Base-by-base conservation (phyloP, 2,113 vertebrate species). In the Mola mola region DNA sequence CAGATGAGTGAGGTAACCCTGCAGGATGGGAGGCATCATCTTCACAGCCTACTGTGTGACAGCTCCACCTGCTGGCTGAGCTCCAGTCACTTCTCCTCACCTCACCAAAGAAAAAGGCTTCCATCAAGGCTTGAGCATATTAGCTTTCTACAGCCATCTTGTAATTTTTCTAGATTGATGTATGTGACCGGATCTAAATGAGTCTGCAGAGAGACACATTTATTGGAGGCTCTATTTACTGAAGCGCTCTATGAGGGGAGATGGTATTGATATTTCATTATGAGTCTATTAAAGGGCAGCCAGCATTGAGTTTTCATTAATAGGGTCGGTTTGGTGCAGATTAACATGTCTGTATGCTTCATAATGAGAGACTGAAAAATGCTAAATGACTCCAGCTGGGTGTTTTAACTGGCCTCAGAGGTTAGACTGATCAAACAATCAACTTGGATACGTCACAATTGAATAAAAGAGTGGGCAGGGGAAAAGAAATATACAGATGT, bases 201-300 rank as follows among this genome's bases (percentile, higher is more conserved):
- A 76, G 59, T 17, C 63, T 81, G 72, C 51, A 51, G 77, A 77
- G 77, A 65, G 48, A 59, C 67, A 55, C 62, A 57, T 72, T 52
- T 60, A 68, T 53, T 20, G 15, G 49, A 47, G 66, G 52, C 66
- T 75, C 71, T 85, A 58, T 88, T 91, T 87, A 82, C 79, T 64
- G 66, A 81, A 72, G 77, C 43, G 11, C 71, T 67, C 72, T 78
- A 60, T 75, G 78, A 75, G 79, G 61, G 65, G 65, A 81, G 72
- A 75, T 72, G 77, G 56, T 87, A 90, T 91, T 90, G 85, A 88
- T 88, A 88, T 90, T 88, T 90, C 69, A 89, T 89, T 88, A 86
- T 56, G 66, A 78, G 73, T 79, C 83, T 84, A 87, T 87, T 89
- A 90, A 88, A 90, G 82, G 84, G 79, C 79, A 83, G 66, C 50